Base-by-base conservation (phyloP, 2,888 invertebrate genomes). In the Aphidius colemani region DNA sequence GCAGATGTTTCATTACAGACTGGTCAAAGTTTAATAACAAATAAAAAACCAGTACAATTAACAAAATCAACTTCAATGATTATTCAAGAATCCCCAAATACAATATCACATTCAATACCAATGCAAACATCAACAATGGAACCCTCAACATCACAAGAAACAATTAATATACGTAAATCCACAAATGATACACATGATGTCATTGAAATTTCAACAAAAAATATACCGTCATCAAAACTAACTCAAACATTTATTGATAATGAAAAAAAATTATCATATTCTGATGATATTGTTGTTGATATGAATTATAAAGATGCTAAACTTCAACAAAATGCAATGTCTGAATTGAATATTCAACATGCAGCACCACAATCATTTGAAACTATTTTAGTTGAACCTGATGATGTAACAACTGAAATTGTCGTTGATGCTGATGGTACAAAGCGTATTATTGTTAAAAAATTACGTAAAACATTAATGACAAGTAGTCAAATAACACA, bases 321-420 rank as follows among this genome's bases (percentile, higher is more conserved):
- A 10, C 83, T 86, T 59, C 75, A 82, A 18, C 86, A 86, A 61
- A 83, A 83, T 60, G 83, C 85, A 45, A 86, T 88, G 60, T 88
- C 91, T 0, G 89, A 91, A 73, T 78, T 93, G 11, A 89, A 88
- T 72, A 90, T 93, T 45, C 85, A 88, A 7, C 92, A 91, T 75
- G 88, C 88, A 58, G 83, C 88, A 43, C 91, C 92, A 0, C 90
- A 91, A 72, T 87, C 92, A 0, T 93, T 93, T 75, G 93, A 93
- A 81, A 93, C 93, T 0, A 86, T 92, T 6, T 88, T 93, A 78
- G 88, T 91, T 1, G 92, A 93, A 78, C 93, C 93, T 0, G 92
- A 92, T 78, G 90, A 92, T 77, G 91, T 92, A 2, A 92, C 91
- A 0, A 93, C 93, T 0, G 91, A 92, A 82, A 90, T 93, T 4